Evolutionary conservation across 2,888 invertebrate species (phyloP), one percentile per base, ranked within the genome.

Genomic region (Conistra vaccinii): DNA sequence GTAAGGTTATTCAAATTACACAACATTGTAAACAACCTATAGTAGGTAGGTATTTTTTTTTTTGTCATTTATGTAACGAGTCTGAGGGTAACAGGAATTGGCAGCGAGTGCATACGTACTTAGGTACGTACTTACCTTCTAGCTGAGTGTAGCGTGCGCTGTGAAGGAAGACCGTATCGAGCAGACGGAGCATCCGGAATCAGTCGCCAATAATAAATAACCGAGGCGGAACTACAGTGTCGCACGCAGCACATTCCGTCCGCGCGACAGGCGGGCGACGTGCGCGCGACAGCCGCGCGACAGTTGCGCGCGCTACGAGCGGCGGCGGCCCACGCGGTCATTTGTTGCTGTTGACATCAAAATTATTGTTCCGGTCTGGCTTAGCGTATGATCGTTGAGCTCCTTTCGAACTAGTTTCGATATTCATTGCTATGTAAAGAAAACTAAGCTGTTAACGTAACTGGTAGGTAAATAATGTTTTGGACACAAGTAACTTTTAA

Each of bases 151-250:
- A 12, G 32, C 6, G 32, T 5, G 7, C 20, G 62, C 48, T 14
- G 55, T 57, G 69, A 39, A 68, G 76, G 61, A 80, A 80, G 76
- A 65, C 77, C 68, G 60, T 53, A 58, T 32, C 63, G 48, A 61
- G 42, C 57, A 26, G 17, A 53, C 57, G 29, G 51, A 58, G 69
- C 75, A 83, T 85, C 63, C 75, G 61, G 72, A 71, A 78, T 69
- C 63, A 67, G 76, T 72, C 73, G 61, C 72, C 68, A 76, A 83
- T 86, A 86, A 85, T 85, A 88, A 87, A 87, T 88, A 81, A 84
- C 73, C 45, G 68, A 80, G 82, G 77, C 88, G 89, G 89, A 89
- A 89, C 83, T 83, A 48, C 67, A 75, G 69, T 82, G 88, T 88
- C 85, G 74, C 69, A 42, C 84, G 74, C 69, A 42, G 63, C 67